Percentiles rank a stretch among this genome's conserved stretches.
Evolutionary conservation across 1,140 invertebrate genomes (phyloP).

Genomic region (Cecropterus lyciades): DNA sequence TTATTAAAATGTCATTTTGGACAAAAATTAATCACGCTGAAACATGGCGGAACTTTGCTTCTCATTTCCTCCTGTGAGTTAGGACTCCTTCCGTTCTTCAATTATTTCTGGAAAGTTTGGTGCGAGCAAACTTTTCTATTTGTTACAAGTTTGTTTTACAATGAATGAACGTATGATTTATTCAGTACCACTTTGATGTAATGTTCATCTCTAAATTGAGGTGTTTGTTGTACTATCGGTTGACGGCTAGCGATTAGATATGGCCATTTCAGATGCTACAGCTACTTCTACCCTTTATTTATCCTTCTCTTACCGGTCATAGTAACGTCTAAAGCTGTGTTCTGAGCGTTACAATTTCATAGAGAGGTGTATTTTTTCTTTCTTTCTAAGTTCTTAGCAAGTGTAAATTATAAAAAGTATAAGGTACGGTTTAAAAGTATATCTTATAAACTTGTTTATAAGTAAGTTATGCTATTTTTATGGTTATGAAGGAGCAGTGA

Average conservation of each 20-base stretch:
- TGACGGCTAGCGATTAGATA: not conserved
- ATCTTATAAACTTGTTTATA: too few relatives aligned
- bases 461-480: too few relatives aligned
- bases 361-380: too few relatives aligned
- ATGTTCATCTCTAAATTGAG: conserved; percentile 20
- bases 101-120: conserved; percentile 30
- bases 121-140: conserved; percentile 38
- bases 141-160: conserved; percentile 37
- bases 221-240: not conserved
- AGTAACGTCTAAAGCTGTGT: too few relatives aligned
- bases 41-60: conserved; percentile 8
- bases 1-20: not conserved
- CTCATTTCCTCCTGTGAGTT: conserved; percentile 16
- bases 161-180: conserved; percentile 44
- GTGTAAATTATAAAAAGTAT: too few relatives aligned
- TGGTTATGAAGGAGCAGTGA: too few relatives aligned
- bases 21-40: conserved; percentile 17
- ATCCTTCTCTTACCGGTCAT: too few relatives aligned
- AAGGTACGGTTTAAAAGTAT: too few relatives aligned
- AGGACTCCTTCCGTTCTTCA: conserved; percentile 24
- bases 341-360: too few relatives aligned
- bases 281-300: not conserved
- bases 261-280: too few relatives aligned
- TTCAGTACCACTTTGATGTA: conserved; percentile 37
- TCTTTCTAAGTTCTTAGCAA: too few relatives aligned